Base-by-base conservation (phyloP, 2,797 vertebrate genomes). In the Notolepis coatsorum region DNA sequence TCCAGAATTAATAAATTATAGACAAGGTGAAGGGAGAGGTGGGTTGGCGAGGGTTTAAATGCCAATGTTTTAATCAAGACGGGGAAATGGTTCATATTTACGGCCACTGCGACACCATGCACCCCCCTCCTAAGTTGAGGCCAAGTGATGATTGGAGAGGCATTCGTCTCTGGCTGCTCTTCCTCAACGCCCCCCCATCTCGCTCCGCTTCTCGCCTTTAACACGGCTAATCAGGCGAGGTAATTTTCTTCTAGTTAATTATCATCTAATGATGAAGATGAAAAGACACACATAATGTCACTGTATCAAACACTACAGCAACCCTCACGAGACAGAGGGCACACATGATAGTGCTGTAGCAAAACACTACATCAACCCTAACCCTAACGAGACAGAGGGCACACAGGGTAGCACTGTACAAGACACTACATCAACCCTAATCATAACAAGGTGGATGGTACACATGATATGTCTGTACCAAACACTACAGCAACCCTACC, bases 21-120 rank as follows among this genome's bases (percentile, higher is more conserved):
- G 60, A 63, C 37, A 17, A 47, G 31, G 58, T 8, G 38, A 52
- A 21, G 12, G 20, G n/a, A 7, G 7, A 7, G 6, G 6, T 8
- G 17, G 57, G 18, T 47, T 42, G 58, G 60, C 68, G 13, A 59
- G 43, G 64, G 48, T 41, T 62, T 71, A 78, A 71, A 82, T 74
- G 50, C 47, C 38, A 49, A 68, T 65, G 66, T 79, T 80, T 76
- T 76, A 79, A 78, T 82, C 64, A 78, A 47, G 58, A 59, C 54
- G 47, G 63, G 37, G 12, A 7, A 68, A 42, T n/a, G 15, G 37
- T 65, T 81, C 51, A 58, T 61, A 54, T 73, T 68, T 83, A 47
- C 56, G 63, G 52, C 45, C 48, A 0, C 52, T 65, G 45, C 17
- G 35, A 42, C 33, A 18, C 30, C 30, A 41, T 1, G 33, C 17